Conservation (phyloP, 2,888 invertebrate genomes). For the Arrhopalites spinosus region DNA sequence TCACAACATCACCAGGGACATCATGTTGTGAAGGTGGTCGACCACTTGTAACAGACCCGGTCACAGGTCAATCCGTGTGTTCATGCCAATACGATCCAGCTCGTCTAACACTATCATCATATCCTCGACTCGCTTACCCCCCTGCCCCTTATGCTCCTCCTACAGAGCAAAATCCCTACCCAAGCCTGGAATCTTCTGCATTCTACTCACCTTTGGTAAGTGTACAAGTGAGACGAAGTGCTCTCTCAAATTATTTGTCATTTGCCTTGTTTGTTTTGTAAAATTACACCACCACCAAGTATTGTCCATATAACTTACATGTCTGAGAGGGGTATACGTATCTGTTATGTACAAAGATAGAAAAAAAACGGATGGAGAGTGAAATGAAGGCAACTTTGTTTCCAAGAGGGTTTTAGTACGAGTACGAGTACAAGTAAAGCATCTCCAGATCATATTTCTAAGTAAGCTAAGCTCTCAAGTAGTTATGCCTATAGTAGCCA, state of each 20-base stretch:
- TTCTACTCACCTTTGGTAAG: constrained; percentile 95
- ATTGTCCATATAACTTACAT: neutral
- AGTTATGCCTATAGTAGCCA: constrained; percentile 15
- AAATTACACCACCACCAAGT: constrained; percentile 23
- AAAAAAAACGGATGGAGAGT: constrained; percentile 1
- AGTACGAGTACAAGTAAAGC: too few relatives aligned
- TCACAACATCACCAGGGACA: constrained; percentile 54
- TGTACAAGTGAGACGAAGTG: constrained; percentile 56
- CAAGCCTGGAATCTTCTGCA: constrained; percentile 91
- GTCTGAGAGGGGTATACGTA: neutral
- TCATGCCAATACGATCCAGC: constrained; percentile 92
- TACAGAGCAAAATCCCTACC: constrained; percentile 90
- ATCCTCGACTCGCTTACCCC: constrained; percentile 75
- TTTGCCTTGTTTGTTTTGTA: constrained; percentile 29
- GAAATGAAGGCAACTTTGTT: neutral
- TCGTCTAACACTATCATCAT: constrained; percentile 78
- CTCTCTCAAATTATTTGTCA: constrained; percentile 32
- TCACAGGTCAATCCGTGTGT: constrained; percentile 90
- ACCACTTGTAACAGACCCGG: constrained; percentile 89
- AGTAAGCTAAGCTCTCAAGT: constrained; percentile 27
- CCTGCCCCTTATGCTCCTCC: constrained; percentile 73
- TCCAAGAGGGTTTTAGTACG: too few relatives aligned
- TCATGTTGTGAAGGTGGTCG: constrained; percentile 89
- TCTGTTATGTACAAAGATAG: neutral
- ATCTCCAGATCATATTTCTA: constrained; percentile 39